Base-by-base conservation (phyloP, 2,113 vertebrate genomes). In the Hiodon alosoides region DNA sequence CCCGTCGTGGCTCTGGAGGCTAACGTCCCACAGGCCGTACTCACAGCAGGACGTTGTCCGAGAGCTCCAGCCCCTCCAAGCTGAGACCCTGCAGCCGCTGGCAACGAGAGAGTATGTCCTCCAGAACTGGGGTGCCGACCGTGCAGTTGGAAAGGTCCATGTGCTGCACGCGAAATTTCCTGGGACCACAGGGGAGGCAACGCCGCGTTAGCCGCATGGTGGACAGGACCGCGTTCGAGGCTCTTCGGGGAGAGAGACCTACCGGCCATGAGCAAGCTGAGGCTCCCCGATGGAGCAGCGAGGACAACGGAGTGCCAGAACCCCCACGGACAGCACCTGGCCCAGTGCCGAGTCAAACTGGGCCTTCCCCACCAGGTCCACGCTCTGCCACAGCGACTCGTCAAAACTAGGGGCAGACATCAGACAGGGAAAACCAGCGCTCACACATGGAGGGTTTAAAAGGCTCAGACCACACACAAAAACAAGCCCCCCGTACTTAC, bases 351-450 rank as follows among this genome's bases (percentile, higher is more conserved):
- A 87, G 0, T 86, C 91, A 0, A 82, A 74, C 71, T 95, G 85
- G 77, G 89, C 93, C 82, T 84, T 83, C 5, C 90, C 93, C 50
- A 90, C 85, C 79, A 98, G 89, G 77, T 99, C 97, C 14, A 97
- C 90, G 14, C 91, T 93, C 75, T 92, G 89, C 97, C 97, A 99
- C 53, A 99, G 88, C 11, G 92, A 96, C 80, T 97, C 94, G 10
- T 99, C 97, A 62, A 93, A 92, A 83, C 97, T 99, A 80, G 5
- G 46, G 5, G 55, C 55, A 77, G 72, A 78, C 0, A 79, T 9
- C 54, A 69, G 48, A 51, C 46, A 72, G 1, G 16, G 50, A 3
- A 4, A n/a, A 62, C 13, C 46, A 53, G 13, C 3, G 47, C 46
- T 52, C 7, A 52, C 5, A 11, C 9, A 7, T 11, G 58, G 14